Conservation (phyloP, 1,140 invertebrate genomes). For the Zaprionus ghesquierei region DNA sequence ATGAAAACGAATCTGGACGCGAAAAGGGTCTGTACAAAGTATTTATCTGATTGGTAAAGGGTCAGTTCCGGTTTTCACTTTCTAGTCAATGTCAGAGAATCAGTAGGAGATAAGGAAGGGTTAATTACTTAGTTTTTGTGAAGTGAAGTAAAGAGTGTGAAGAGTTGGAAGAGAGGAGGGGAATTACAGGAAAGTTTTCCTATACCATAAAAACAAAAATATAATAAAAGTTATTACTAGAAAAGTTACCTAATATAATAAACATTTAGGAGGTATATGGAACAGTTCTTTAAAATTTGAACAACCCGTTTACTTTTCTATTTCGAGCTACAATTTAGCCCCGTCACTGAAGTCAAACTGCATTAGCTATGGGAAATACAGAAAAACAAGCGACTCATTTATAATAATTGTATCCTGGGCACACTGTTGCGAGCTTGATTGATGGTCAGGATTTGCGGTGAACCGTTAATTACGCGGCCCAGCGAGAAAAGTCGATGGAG, state of each 20-base stretch:
- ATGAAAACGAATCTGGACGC: background rate
- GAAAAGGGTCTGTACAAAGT: background rate
- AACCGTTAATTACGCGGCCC: slow-evolving; percentile 50
- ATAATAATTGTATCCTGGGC: slow-evolving; percentile 32
- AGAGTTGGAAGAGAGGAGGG: too few relatives aligned
- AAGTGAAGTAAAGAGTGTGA: too few relatives aligned
- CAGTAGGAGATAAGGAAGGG: background rate
- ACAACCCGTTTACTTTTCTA: background rate
- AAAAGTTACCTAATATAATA: too few relatives aligned
- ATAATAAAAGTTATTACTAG: too few relatives aligned
- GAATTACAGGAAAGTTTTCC: too few relatives aligned
- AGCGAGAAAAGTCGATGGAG: background rate
- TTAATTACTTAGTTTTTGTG: background rate
- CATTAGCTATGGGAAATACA: background rate
- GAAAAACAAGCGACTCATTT: background rate
- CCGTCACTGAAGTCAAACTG: background rate
- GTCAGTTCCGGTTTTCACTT: background rate
- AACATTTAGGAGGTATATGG: too few relatives aligned
- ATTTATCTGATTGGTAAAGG: background rate
- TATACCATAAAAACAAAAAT: too few relatives aligned
- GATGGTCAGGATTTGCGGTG: slow-evolving; percentile 45
- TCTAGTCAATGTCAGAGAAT: background rate
- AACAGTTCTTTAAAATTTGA: background rate
- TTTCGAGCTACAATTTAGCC: background rate
- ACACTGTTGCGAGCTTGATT: slow-evolving; percentile 47